These are phyloP conservation scores for Copidosoma aretas DNA, from an alignment of 2,888 invertebrate genomes.

Conservation along the genomic window DNA sequence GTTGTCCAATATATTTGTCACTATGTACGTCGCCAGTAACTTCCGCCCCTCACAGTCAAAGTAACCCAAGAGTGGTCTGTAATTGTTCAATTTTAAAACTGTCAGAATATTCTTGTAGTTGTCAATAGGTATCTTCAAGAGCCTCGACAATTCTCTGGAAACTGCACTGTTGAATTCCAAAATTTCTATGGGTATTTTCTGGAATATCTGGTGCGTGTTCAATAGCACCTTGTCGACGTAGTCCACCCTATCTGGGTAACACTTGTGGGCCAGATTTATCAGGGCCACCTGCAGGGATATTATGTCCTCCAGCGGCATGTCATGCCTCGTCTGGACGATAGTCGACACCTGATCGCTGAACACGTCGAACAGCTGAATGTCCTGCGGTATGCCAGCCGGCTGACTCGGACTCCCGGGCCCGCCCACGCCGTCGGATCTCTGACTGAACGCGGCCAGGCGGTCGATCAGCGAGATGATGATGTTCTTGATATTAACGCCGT, in stretches of 20 bases:
- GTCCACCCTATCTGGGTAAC: conserved; percentile 92
- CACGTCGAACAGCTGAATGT: conserved; percentile 95
- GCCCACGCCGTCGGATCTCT: conserved; percentile 72
- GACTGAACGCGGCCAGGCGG: conserved; percentile 83
- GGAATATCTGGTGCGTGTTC: conserved; percentile 89
- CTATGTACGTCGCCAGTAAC: conserved; percentile 84
- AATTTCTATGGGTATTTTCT: conserved; percentile 83
- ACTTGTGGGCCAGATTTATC: conserved; percentile 93
- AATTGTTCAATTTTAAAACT: conserved; percentile 86
- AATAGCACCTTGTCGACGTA: conserved; percentile 95
- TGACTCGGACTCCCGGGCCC: conserved; percentile 65
- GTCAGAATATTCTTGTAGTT: conserved; percentile 92
- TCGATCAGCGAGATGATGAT: conserved; percentile 97
- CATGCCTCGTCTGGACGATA: conserved; percentile 91
- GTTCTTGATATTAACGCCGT: conserved; percentile 96
- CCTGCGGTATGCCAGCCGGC: conserved; percentile 75
- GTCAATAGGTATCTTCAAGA: conserved; percentile 93
- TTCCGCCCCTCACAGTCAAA: conserved; percentile 89
- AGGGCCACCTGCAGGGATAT: conserved; percentile 94
- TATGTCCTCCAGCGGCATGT: conserved; percentile 96
- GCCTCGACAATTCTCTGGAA: conserved; percentile 89
- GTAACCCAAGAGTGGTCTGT: conserved; percentile 82
- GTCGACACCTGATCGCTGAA: conserved; percentile 97
- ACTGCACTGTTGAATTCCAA: conserved; percentile 82
- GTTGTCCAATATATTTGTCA: conserved; percentile 88